Conservation (phyloP, 2,113 vertebrate genomes). For the Carettochelys insculpta region DNA sequence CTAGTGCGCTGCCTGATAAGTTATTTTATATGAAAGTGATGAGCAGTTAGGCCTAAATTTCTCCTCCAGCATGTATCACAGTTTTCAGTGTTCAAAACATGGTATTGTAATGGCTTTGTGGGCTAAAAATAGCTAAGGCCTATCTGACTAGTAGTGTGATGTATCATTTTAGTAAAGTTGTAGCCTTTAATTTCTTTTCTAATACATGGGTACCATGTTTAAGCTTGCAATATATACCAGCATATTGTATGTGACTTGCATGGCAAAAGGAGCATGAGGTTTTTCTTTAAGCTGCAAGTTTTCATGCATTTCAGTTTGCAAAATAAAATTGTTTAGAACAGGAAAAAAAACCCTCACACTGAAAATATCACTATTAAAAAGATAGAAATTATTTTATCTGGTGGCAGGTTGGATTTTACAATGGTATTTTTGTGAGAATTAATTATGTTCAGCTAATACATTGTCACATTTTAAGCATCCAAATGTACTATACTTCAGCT, state of each 20-base stretch:
- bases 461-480: not conserved
- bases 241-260: not conserved
- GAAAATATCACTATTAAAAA: not conserved
- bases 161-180: not conserved
- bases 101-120: not conserved
- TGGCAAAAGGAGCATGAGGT: not conserved
- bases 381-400: not conserved
- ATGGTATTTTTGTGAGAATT: not conserved
- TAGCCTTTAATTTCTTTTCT: not conserved
- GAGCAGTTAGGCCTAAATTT: not conserved
- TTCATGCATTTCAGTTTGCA: not conserved
- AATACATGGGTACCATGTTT: not conserved
- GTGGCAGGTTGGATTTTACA: not conserved
- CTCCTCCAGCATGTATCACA: not conserved
- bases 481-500: not conserved
- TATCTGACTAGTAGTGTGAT: not conserved
- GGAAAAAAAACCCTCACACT: not conserved
- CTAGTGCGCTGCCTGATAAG: not conserved
- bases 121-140: not conserved
- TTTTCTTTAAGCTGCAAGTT: not conserved
- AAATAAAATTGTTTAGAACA: accelerated
- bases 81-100: not conserved
- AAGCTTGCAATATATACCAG: not conserved
- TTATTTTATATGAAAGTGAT: not conserved
- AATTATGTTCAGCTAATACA: not conserved